phyloP scores from a whole-genome alignment of 2,888 invertebrate species.

The Suillia variegata region DNA sequence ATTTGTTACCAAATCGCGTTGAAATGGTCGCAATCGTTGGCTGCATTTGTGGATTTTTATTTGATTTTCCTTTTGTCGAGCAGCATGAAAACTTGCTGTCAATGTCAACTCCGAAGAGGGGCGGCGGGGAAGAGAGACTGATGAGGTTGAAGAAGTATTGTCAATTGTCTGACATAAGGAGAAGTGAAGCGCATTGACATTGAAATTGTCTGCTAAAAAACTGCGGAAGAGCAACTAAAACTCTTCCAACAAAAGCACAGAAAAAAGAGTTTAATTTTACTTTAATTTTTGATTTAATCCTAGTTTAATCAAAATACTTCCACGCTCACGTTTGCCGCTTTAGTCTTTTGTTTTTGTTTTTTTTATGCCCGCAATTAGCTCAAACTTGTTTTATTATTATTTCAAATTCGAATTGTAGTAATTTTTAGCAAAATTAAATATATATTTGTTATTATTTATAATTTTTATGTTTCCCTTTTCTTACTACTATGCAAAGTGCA shows the following conservation, averaged over 20 bases:
- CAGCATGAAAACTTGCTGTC: neutral
- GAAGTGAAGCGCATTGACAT: neutral
- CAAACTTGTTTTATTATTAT: no score
- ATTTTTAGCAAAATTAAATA: no score
- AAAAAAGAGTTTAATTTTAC: no score
- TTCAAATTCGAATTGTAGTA: no score
- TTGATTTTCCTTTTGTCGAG: neutral
- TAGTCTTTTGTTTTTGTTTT: slow-evolving; percentile 45
- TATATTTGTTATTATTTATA: no score
- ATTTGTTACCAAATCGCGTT: slow-evolving; percentile 7
- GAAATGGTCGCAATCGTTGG: slow-evolving; percentile 7
- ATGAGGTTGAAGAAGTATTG: neutral
- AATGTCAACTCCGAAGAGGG: neutral
- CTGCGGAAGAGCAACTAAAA: no score
- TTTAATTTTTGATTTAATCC: no score
- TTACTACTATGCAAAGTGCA: neutral
- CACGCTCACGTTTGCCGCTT: slow-evolving; percentile 44
- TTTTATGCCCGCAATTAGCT: no score
- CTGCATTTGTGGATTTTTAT: no score
- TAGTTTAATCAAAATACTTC: neutral
- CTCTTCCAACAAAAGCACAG: no score
- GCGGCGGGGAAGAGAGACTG: neutral
- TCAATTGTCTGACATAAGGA: neutral
- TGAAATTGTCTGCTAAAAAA: neutral
- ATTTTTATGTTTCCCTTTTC: no score